Conservation (phyloP, 1,140 invertebrate genomes). For the Drosophila aff. region DNA sequence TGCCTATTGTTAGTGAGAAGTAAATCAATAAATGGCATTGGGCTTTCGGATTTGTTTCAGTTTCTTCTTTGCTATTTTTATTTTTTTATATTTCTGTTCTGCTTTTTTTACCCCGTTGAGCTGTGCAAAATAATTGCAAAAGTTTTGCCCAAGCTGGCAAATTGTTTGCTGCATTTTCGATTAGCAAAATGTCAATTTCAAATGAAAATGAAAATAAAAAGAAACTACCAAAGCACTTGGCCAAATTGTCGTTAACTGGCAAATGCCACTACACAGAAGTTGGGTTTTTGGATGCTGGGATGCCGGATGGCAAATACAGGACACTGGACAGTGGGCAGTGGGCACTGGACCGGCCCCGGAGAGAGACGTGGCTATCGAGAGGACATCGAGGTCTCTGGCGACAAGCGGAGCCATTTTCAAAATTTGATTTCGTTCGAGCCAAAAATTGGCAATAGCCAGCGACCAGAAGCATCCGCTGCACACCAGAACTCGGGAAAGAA, state of each 20-base stretch:
- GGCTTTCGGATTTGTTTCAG: slow-evolving; percentile 55
- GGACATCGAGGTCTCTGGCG: slow-evolving; percentile 36
- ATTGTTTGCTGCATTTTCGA: slow-evolving; percentile 83
- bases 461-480: slow-evolving; percentile 37
- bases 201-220: slow-evolving; percentile 69
- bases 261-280: slow-evolving; percentile 46
- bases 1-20: slow-evolving; percentile 73
- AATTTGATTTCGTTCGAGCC: slow-evolving; percentile 75
- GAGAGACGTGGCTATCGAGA: slow-evolving; percentile 9
- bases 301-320: slow-evolving; percentile 25
- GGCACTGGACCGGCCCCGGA: slow-evolving; percentile 3
- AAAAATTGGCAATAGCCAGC: slow-evolving; percentile 70
- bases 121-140: slow-evolving; percentile 77
- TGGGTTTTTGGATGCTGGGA: neutral
- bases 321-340: slow-evolving; percentile 9
- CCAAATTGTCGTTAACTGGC: slow-evolving; percentile 66
- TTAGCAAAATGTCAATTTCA: slow-evolving; percentile 81
- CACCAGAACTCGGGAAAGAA: neutral
- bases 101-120: slow-evolving; percentile 32
- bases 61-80: slow-evolving; percentile 28
- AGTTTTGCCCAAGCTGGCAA: slow-evolving; percentile 71
- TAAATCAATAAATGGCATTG: slow-evolving; percentile 80
- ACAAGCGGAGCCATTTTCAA: slow-evolving; percentile 70
- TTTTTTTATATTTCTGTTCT: slow-evolving; percentile 6
- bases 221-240: slow-evolving; percentile 61